Evolutionary conservation across 2,113 vertebrate species (phyloP).

Genomic region (Acinonyx jubatus): DNA sequence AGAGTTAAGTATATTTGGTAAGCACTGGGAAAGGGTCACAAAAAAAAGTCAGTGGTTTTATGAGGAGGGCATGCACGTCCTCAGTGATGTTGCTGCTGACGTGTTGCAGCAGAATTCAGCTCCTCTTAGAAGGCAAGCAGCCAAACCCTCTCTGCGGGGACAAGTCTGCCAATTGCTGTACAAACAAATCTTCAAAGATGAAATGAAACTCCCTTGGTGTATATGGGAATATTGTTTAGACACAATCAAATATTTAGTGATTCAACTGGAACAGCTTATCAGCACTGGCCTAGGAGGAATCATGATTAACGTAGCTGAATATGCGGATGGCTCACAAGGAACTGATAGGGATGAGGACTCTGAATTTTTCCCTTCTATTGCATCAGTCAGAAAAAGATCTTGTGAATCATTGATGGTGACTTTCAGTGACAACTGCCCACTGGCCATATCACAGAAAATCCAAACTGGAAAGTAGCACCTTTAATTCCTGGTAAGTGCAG

Average conservation of each 20-base stretch:
- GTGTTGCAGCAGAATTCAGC: not conserved
- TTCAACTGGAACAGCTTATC: not conserved
- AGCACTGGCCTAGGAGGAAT: not conserved
- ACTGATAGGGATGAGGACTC: not conserved
- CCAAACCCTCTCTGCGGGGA: not conserved
- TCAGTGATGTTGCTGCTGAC: not conserved
- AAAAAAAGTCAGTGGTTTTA: not conserved
- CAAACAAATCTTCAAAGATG: conserved; percentile 36
- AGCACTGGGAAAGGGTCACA: not conserved
- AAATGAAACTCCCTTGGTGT: not conserved
- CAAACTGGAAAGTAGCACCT: not conserved
- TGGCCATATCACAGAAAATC: not conserved
- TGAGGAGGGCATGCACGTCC: rapidly evolving
- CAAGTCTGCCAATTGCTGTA: not conserved
- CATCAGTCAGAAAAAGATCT: not conserved
- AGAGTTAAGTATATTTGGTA: not conserved
- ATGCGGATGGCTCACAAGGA: not conserved
- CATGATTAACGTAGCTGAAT: not conserved
- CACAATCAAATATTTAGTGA: conserved; percentile 31
- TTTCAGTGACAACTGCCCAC: not conserved
- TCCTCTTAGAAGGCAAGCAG: not conserved
- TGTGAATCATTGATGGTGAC: not conserved
- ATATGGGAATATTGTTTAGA: conserved; percentile 42
- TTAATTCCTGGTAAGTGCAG: not conserved
- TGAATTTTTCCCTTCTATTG: not conserved